Conservation (phyloP, 1,140 invertebrate species). For the Leptinotarsa lineolata region DNA sequence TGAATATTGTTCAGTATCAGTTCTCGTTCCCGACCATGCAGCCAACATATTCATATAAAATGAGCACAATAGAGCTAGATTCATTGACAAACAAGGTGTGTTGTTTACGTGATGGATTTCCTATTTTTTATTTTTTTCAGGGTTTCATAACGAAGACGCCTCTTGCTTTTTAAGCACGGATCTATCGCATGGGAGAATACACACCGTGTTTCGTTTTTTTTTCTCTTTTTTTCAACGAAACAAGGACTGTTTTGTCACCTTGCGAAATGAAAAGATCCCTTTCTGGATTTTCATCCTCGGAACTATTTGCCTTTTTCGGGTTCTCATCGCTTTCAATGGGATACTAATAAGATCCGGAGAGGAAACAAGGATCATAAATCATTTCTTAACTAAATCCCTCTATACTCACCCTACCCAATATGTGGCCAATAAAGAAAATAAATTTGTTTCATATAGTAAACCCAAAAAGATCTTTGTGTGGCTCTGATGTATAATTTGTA, state of each 20-base stretch:
- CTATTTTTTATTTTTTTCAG: background rate
- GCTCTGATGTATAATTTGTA: constrained; percentile 3
- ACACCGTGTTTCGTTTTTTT: too few species aligned
- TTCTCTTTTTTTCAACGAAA: too few species aligned
- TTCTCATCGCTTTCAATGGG: background rate
- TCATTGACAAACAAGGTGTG: background rate
- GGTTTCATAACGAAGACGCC: background rate
- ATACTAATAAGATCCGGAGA: background rate
- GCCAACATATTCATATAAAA: background rate
- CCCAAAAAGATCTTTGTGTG: background rate
- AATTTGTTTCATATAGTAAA: constrained; percentile 24
- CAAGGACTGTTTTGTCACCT: too few species aligned
- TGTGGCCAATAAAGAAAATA: constrained; percentile 11
- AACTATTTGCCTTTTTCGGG: too few species aligned
- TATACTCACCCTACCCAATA: constrained; percentile 7
- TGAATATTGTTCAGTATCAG: background rate
- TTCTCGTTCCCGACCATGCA: background rate
- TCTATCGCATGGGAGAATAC: too few species aligned
- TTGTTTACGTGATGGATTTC: background rate
- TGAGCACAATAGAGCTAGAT: background rate
- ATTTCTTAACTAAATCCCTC: background rate
- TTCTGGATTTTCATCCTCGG: too few species aligned
- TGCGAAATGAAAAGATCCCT: too few species aligned
- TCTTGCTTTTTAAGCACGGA: too few species aligned
- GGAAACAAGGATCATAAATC: background rate